These are phyloP conservation scores for Lates japonicus DNA, from an alignment of 2,797 vertebrate genomes.

Conservation along the genomic window DNA sequence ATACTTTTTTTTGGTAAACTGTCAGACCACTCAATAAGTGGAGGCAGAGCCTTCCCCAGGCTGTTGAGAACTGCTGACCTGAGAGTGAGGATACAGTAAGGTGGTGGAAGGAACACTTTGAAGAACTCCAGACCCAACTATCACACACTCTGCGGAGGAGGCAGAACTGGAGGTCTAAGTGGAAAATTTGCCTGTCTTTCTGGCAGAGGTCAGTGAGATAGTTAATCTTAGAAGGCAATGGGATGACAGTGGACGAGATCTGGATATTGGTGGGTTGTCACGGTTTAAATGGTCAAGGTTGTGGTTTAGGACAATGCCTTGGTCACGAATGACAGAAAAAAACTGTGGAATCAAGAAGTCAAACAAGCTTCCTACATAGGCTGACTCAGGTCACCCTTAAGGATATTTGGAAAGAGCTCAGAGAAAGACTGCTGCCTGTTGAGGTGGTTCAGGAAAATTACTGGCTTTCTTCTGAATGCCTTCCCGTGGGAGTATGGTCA, in stretches of 20 bases:
- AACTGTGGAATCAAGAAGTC: slow-evolving; percentile 13
- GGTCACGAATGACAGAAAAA: slow-evolving; percentile 3
- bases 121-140: not conserved
- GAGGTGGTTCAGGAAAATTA: slow-evolving; percentile 37
- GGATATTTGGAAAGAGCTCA: not conserved
- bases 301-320: not conserved
- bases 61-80: slow-evolving; percentile 24
- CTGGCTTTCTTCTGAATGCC: slow-evolving; percentile 24
- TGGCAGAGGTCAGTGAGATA: not conserved
- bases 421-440: slow-evolving; percentile 12
- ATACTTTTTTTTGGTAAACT: slow-evolving; percentile 31
- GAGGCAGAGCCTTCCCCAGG: slow-evolving; percentile 15
- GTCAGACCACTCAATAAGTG: slow-evolving; percentile 23
- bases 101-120: too few relatives aligned
- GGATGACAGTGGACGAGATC: not conserved
- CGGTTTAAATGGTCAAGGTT: slow-evolving; percentile 19
- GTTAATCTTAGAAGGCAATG: not conserved
- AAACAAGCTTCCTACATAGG: slow-evolving; percentile 1
- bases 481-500: slow-evolving; percentile 10
- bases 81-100: too few relatives aligned
- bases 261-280: not conserved
- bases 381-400: not conserved
- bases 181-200: slow-evolving; percentile 5
- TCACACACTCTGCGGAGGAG: not conserved
- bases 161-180: slow-evolving; percentile 9